A percentile compares a stretch with the other conserved stretches of the same genome.
These are phyloP conservation scores for Notospermus geniculatus DNA, from an alignment of 1,140 invertebrate species.

Conservation along the genomic window DNA sequence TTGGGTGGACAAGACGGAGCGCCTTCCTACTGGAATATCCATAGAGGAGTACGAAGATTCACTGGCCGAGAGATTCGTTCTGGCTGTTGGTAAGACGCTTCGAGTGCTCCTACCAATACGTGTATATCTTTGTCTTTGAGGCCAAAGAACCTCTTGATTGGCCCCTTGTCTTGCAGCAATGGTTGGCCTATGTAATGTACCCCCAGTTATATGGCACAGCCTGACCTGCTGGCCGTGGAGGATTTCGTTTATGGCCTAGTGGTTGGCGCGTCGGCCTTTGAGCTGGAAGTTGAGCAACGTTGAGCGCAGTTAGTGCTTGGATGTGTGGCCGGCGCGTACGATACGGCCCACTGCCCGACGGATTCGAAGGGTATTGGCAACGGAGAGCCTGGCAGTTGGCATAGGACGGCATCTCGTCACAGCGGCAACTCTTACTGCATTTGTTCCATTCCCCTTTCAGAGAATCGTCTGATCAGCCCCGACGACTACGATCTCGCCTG, in stretches of 20 bases:
- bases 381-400: slow-evolving; percentile 20
- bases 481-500: slow-evolving; percentile 26
- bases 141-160: no score
- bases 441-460: slow-evolving; percentile 17
- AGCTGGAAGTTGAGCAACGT: no score
- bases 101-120: neutral
- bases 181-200: no score
- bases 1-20: slow-evolving; percentile 20
- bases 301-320: no score
- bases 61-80: slow-evolving; percentile 17
- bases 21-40: slow-evolving; percentile 17
- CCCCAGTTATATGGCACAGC: no score
- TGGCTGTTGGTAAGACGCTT: slow-evolving; percentile 22
- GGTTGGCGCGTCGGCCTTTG: no score
- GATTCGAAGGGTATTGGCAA: slow-evolving; percentile 10
- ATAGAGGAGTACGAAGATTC: slow-evolving; percentile 10
- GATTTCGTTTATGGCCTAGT: no score
- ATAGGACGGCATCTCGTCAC: slow-evolving; percentile 21
- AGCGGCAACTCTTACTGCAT: slow-evolving; percentile 10
- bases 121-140: neutral
- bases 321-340: slow-evolving; percentile 22
- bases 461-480: slow-evolving; percentile 29
- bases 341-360: slow-evolving; percentile 20
- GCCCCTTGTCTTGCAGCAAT: no score
- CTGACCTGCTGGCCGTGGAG: no score